A percentile compares a stretch with the other conserved stretches of the same genome.
Evolutionary conservation across 2,113 vertebrate genomes (phyloP).

Genomic region (Varanus komodoensis): DNA sequence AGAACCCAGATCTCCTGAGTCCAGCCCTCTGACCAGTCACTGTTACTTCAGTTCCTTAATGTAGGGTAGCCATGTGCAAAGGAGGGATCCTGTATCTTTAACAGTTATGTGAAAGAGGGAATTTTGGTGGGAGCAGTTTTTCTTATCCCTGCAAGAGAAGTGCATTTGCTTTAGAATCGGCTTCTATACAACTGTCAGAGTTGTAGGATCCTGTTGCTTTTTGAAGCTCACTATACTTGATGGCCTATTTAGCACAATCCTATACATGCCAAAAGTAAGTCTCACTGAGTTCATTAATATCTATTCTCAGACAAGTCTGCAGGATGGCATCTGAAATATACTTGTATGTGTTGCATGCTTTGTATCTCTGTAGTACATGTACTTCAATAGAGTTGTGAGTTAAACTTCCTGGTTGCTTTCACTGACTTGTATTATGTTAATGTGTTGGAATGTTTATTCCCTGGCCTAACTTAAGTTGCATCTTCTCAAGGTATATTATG

Average conservation of each 20-base stretch:
- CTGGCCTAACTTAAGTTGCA: background rate
- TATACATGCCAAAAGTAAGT: background rate
- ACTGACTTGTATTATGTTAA: background rate
- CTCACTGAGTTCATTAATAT: background rate
- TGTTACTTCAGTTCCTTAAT: background rate
- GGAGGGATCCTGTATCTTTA: background rate
- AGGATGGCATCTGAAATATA: background rate
- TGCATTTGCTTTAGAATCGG: background rate
- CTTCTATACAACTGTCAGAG: background rate
- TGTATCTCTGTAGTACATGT: background rate
- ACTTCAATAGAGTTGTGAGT: background rate
- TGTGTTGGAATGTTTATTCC: background rate
- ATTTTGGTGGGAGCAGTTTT: background rate
- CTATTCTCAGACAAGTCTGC: background rate
- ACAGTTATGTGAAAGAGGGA: background rate
- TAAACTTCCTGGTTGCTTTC: background rate
- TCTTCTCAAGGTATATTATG: conserved; percentile 88
- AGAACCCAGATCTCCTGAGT: too few species aligned
- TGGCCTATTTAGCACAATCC: background rate
- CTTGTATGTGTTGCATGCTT: background rate
- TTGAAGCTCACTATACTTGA: background rate
- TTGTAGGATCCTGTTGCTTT: background rate
- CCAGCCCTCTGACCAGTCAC: too few species aligned
- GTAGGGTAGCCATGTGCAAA: background rate
- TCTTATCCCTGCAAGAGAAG: background rate